Base-by-base conservation (phyloP, 2,113 vertebrate species). In the Macrotus californicus region DNA sequence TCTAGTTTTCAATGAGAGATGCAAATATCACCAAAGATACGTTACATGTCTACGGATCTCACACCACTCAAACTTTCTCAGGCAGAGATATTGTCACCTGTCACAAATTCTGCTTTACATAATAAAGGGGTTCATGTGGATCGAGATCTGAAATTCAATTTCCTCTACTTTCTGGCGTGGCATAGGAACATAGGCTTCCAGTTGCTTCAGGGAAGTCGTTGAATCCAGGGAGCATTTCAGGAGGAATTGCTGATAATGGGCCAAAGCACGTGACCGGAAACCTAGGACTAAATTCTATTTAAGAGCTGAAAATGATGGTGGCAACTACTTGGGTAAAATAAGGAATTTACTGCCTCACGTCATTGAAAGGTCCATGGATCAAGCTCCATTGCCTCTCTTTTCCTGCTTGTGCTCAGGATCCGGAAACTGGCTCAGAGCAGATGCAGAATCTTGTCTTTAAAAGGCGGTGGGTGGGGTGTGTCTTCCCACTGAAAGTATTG, bases 1-100 rank as follows among this genome's bases (percentile, higher is more conserved):
- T 97, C 96, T 97, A 96, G 96, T 98, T 98, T 96, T 76, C 89
- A 98, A 95, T 6, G 94, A 88, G 91, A 94, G 94, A 95, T 97
- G 97, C 96, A 97, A 97, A 97, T 97, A 93, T 56, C 80, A 93
- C 70, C 83, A 96, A 94, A 90, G 93, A 96, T 86, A 97, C 79
- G 93, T 94, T 96, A 96, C 95, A 88, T 0, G 1, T 66, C 73
- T 91, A 79, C 34, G 95, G 93, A 96, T 94, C 94, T 96, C 92
- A 96, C 34, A 81, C 82, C 73, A 95, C 26, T 97, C 89, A 97
- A 8, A 97, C 72, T 95, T 85, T 80, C 91, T 98, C 85, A 91
- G 91, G 96, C 46, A 93, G 76, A 96, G 89, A 75, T 96, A 84
- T 94, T 96, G 96, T 94, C 29, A 96, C 34, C 67, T 86, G 94